Base-by-base conservation (phyloP, 2,797 vertebrate species). In the Otolemur crassicaudatus region DNA sequence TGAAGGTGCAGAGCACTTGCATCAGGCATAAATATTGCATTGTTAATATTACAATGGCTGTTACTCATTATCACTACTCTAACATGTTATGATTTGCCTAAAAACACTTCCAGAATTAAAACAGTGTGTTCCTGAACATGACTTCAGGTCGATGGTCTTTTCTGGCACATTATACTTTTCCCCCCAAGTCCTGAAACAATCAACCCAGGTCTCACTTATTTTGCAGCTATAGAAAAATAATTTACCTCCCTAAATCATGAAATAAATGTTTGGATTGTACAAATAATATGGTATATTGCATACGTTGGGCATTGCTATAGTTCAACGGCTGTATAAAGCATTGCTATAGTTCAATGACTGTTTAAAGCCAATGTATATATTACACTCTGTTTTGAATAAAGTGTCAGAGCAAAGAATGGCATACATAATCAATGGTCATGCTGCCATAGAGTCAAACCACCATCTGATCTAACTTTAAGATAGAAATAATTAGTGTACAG, bases 1-100 rank as follows among this genome's bases (percentile, higher is more conserved):
- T 31, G 53, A 76, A 85, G 84, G 91, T 5, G 34, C 79, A 90
- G 75, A 84, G 60, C 89, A 43, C 86, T 95, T 87, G 49, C 94
- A 17, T 60, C 31, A 70, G 79, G 82, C 60, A 14, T 63, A 77
- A 88, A 79, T 80, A 31, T 25, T 72, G 37, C 58, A 61, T 49
- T 91, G 91, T 95, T 58, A 34, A 56, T 53, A 23, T 17, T 13
- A 43, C 40, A 91, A 53, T 53, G 86, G 11, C 46, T 12, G 2
- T 40, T 49, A 79, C 37, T 67, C 61, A 70, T 53, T 23, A 0
- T 60, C 81, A 77, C 17, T 73, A 29, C 27, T 75, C 29, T 27
- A 77, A 49, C 34, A 8, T 37, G 67, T 27, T 77, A 27, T 61
- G 19, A 29, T 61, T 81, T 80, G 83, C 25, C 65, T 40, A 31